phyloP scores from a whole-genome alignment of 2,888 invertebrate genomes.

The Branchipolynoe longqiensis region DNA sequence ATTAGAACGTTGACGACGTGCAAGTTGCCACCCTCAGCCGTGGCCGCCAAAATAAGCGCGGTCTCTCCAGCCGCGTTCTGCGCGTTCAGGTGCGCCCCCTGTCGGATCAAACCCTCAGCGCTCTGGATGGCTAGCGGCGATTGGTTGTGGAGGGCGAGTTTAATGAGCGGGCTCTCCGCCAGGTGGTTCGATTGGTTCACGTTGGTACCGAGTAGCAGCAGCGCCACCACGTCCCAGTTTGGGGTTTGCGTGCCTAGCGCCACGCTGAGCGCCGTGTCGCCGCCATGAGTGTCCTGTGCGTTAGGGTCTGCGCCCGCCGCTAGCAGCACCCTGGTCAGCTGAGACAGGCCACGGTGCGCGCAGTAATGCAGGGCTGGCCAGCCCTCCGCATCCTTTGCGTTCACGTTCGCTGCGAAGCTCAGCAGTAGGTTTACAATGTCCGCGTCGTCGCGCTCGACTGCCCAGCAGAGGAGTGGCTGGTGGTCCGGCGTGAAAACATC shows the following conservation, averaged over 20 bases:
- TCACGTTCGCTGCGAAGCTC: slow-evolving; percentile 20
- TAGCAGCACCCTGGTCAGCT: not conserved
- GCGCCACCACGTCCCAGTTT: slow-evolving; percentile 11
- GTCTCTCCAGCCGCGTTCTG: not conserved
- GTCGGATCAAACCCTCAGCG: not conserved
- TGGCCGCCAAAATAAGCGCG: not conserved
- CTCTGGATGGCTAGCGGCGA: not conserved
- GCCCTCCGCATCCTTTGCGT: not conserved
- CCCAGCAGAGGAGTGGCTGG: not conserved
- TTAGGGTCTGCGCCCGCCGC: slow-evolving; percentile 31
- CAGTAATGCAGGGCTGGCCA: slow-evolving; percentile 1
- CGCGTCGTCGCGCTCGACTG: not conserved
- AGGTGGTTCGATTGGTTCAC: not conserved
- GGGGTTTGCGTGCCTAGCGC: no score
- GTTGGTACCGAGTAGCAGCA: not conserved
- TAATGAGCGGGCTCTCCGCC: slow-evolving; percentile 3
- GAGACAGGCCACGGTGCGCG: not conserved
- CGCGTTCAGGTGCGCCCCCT: not conserved
- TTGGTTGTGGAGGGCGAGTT: not conserved
- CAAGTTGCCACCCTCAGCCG: not conserved
- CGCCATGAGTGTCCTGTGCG: not conserved
- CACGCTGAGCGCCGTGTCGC: not conserved
- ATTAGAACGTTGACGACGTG: not conserved
- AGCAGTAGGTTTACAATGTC: not conserved
- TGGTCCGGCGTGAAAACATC: not conserved